Evolutionary conservation across 2,888 invertebrate species (phyloP).

Genomic region (Nymphalis c-album): DNA sequence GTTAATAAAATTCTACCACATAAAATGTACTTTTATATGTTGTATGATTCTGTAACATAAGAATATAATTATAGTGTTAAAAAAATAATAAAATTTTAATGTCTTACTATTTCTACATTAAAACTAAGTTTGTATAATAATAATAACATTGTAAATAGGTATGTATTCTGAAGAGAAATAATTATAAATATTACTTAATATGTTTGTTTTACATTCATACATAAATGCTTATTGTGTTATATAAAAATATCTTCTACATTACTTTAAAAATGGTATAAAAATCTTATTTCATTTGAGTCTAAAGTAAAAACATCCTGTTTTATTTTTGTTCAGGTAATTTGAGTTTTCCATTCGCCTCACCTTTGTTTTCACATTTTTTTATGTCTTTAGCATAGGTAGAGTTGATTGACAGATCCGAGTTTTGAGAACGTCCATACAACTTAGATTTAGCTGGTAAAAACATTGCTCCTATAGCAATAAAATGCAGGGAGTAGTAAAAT

Average conservation of each 20-base stretch:
- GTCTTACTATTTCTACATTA: neutral
- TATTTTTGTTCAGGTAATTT: slow-evolving; percentile 27
- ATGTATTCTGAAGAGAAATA: slow-evolving; percentile 4
- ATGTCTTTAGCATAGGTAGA: slow-evolving; percentile 46
- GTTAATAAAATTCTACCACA: slow-evolving; percentile 1
- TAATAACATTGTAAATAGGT: slow-evolving; percentile 2
- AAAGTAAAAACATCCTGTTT: too few relatives aligned
- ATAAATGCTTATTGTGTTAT: slow-evolving; percentile 1
- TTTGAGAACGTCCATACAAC: slow-evolving; percentile 25
- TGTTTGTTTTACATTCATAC: slow-evolving; percentile 1
- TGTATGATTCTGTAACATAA: neutral
- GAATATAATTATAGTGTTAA: neutral
- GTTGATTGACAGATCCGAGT: slow-evolving; percentile 46
- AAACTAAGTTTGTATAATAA: slow-evolving; percentile 4
- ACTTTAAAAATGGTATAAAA: neutral
- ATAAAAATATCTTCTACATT: slow-evolving; percentile 1
- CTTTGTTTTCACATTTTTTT: slow-evolving; percentile 43
- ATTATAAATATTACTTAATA: neutral
- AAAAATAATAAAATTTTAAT: neutral
- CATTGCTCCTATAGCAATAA: slow-evolving; percentile 72
- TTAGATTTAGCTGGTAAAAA: slow-evolving; percentile 60
- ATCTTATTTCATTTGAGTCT: neutral
- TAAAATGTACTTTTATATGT: neutral
- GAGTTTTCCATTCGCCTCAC: slow-evolving; percentile 61
- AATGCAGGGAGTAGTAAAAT: slow-evolving; percentile 79